Evolutionary conservation across 2,888 invertebrate species (phyloP).

Genomic region (Drosophila basisetae): DNA sequence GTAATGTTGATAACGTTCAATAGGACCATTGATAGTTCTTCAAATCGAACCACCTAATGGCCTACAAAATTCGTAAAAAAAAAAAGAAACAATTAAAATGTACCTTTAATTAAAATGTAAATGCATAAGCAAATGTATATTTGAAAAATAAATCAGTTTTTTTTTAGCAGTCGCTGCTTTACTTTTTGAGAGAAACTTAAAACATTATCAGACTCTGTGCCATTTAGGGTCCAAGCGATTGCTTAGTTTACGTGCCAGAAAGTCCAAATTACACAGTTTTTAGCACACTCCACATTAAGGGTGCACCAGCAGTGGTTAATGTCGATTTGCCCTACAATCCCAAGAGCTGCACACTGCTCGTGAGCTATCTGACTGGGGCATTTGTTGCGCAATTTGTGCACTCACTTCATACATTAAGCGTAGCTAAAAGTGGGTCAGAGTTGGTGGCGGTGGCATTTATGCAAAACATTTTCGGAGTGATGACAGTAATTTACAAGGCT

Average conservation of each 20-base stretch:
- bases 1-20: not conserved
- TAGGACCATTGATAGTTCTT: not conserved
- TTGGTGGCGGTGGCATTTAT: conserved; percentile 4
- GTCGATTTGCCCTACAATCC: conserved; percentile 3
- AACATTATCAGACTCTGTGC: not conserved
- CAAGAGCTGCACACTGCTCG: conserved; percentile 37
- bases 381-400: conserved; percentile 63
- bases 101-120: not conserved
- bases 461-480: conserved; percentile 29
- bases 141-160: not conserved
- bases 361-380: conserved; percentile 39
- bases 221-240: conserved; percentile 15
- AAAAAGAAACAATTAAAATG: not conserved
- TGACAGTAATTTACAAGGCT: conserved; percentile 45
- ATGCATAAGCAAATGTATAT: not conserved
- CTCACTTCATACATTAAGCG: conserved; percentile 32
- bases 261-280: conserved; percentile 32
- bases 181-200: conserved; percentile 2
- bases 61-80: not conserved
- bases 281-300: conserved; percentile 4
- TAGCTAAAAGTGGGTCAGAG: conserved; percentile 42
- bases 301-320: conserved; percentile 7
- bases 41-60: not conserved
- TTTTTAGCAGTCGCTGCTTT: conserved; percentile 1
- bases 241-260: conserved; percentile 24